Percentiles rank a stretch among this genome's conserved stretches.
Conservation (phyloP, 2,113 vertebrate genomes). For the Phalacrocorax aristotelis region DNA sequence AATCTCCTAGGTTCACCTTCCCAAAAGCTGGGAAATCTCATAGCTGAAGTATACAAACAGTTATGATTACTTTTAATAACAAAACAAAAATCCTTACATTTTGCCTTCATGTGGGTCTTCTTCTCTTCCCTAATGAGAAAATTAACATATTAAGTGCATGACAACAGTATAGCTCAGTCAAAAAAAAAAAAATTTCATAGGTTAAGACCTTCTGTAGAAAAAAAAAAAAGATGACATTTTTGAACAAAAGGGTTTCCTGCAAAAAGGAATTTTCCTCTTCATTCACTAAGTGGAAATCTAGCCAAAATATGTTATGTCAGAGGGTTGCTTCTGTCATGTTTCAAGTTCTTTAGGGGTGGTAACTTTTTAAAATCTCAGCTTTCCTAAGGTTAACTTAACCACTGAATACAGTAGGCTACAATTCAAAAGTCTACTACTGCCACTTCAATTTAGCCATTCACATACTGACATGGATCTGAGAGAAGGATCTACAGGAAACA, state of each 20-base stretch:
- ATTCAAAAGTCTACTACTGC: neutral
- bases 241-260: neutral
- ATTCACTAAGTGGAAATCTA: neutral
- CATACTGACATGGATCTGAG: neutral
- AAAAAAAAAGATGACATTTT: neutral
- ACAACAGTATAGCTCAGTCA: neutral
- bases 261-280: neutral
- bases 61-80: neutral
- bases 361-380: neutral
- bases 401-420: neutral
- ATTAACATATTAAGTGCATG: constrained; percentile 19
- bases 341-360: neutral
- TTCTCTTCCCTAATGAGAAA: constrained; percentile 85
- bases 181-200: constrained; percentile 3
- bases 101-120: constrained; percentile 99
- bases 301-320: neutral
- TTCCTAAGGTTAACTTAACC: neutral
- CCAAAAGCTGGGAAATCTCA: neutral
- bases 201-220: neutral
- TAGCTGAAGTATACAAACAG: neutral
- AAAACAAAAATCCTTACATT: constrained; percentile 83
- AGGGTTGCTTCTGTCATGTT: neutral
- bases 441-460: neutral
- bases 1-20: neutral
- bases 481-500: neutral